Evolutionary conservation across 2,888 invertebrate genomes (phyloP).

Genomic region (Drosophila sordidula): DNA sequence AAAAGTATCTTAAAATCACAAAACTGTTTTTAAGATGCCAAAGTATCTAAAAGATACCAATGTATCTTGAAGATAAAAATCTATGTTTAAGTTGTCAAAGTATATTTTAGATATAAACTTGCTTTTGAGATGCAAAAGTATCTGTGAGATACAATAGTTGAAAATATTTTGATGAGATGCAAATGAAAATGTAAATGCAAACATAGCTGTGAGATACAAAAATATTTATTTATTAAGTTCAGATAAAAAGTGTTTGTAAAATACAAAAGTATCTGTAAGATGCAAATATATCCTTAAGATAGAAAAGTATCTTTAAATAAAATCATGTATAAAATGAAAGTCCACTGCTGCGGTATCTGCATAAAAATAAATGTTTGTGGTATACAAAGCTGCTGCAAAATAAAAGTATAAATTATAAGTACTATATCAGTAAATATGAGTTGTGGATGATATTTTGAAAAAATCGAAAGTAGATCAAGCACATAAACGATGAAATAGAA

Average conservation of each 20-base stretch:
- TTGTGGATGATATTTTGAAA: background rate
- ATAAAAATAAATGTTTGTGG: too few relatives aligned
- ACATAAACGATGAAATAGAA: background rate
- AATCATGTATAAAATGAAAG: background rate
- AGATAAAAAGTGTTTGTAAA: background rate
- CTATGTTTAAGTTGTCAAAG: background rate
- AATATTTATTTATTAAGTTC: too few relatives aligned
- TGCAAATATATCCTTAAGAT: background rate
- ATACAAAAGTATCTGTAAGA: conserved; percentile 3
- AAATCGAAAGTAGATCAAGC: background rate
- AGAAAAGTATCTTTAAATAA: background rate
- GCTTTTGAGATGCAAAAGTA: background rate
- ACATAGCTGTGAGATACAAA: too few relatives aligned
- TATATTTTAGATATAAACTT: background rate
- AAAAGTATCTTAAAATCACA: background rate
- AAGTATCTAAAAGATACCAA: too few relatives aligned
- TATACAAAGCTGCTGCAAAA: too few relatives aligned
- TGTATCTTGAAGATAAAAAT: background rate
- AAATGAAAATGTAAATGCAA: too few relatives aligned
- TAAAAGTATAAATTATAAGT: too few relatives aligned
- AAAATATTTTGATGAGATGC: too few relatives aligned
- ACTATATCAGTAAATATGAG: too few relatives aligned
- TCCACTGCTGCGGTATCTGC: too few relatives aligned
- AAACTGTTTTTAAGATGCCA: too few relatives aligned
- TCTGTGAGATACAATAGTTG: background rate